phyloP scores from a whole-genome alignment of 1,140 invertebrate genomes.

The Lasioglossum albipes region DNA sequence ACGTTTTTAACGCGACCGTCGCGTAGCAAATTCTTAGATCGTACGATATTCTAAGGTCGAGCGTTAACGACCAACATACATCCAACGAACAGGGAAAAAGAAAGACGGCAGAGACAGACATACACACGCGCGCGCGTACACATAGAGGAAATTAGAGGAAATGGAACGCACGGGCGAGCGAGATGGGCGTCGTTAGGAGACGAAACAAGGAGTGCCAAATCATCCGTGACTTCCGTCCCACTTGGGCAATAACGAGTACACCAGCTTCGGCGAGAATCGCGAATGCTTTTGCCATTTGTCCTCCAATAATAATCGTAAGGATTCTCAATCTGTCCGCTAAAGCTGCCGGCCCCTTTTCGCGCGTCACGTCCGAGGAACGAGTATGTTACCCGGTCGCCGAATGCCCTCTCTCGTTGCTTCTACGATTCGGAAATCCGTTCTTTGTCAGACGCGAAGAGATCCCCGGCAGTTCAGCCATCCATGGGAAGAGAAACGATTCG shows the following conservation, averaged over 20 bases:
- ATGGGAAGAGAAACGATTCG: background rate
- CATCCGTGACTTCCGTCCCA: conserved; percentile 67
- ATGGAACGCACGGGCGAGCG: background rate
- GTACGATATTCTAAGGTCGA: background rate
- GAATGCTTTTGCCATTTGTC: conserved; percentile 51
- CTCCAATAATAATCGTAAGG: conserved; percentile 47
- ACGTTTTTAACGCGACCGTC: background rate
- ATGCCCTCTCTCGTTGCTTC: too few relatives aligned
- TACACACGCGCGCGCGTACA: too few relatives aligned
- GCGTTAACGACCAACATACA: background rate
- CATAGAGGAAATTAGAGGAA: background rate
- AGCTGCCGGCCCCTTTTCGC: conserved; percentile 35
- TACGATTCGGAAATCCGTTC: background rate
- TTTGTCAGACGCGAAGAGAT: background rate
- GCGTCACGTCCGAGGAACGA: conserved; percentile 3
- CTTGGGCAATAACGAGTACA: conserved; percentile 61
- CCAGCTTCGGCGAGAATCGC: conserved; percentile 51
- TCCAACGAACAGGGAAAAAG: background rate
- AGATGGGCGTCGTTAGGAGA: conserved; percentile 16
- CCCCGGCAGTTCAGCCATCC: conserved; percentile 16
- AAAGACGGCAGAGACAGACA: background rate
- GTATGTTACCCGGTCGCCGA: too few relatives aligned
- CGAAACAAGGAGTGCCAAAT: conserved; percentile 43
- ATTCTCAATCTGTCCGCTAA: conserved; percentile 49
- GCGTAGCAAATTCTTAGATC: background rate